phyloP scores from a whole-genome alignment of 2,888 invertebrate species.

The Slavum lentiscoides region DNA sequence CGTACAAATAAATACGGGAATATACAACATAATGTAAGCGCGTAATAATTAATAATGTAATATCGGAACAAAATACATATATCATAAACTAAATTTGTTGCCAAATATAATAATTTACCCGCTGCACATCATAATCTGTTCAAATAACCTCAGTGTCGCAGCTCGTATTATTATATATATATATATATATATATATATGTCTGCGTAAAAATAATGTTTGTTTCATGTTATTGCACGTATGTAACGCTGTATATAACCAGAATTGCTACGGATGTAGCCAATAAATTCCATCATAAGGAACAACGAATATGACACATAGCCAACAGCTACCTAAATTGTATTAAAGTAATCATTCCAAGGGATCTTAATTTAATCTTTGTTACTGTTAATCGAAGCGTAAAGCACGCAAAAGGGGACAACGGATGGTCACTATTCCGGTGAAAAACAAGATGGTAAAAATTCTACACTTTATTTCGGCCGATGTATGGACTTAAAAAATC shows the following conservation, averaged over 20 bases:
- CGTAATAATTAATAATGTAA: neutral
- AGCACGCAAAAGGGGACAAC: neutral
- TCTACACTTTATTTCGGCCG: too few species aligned
- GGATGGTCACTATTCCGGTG: neutral
- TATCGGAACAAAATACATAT: conserved; percentile 3
- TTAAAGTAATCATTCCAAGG: conserved; percentile 12
- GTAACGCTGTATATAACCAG: conserved; percentile 1
- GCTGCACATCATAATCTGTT: neutral
- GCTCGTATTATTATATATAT: too few species aligned
- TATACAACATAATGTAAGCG: neutral
- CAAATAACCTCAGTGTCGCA: neutral
- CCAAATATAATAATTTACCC: neutral
- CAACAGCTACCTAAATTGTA: conserved; percentile 27
- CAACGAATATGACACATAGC: conserved; percentile 20
- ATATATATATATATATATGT: neutral
- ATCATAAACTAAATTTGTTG: neutral
- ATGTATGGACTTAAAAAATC: neutral
- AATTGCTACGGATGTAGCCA: conserved; percentile 46
- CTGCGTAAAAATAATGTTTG: conserved; percentile 17
- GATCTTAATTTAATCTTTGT: conserved; percentile 43
- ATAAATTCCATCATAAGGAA: conserved; percentile 40
- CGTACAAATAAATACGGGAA: too few species aligned
- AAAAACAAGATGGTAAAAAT: neutral
- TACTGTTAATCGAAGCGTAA: conserved; percentile 29
- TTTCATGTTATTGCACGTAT: conserved; percentile 31